These are phyloP conservation scores for Drosophila trapezifrons DNA, from an alignment of 1,140 invertebrate species.

Conservation along the genomic window DNA sequence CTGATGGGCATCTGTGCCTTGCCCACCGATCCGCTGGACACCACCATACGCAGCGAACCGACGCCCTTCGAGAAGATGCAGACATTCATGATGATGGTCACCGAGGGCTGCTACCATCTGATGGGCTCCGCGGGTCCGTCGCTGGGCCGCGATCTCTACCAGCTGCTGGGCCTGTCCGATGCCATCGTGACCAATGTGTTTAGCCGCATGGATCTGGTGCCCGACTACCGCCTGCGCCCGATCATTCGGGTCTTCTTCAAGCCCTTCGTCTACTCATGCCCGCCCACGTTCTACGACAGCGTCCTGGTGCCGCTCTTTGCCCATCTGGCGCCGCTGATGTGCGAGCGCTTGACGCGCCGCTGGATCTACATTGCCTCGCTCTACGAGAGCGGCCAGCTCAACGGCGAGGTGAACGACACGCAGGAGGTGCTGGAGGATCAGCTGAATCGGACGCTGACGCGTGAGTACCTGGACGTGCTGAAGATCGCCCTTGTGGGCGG, in stretches of 20 bases:
- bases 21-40: conserved; percentile 84
- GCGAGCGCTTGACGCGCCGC: conserved; percentile 89
- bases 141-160: conserved; percentile 93
- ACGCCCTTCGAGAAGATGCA: conserved; percentile 92
- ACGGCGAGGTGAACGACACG: conserved; percentile 92
- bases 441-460: conserved; percentile 92
- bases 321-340: conserved; percentile 91
- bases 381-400: conserved; percentile 90
- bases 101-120: conserved; percentile 91
- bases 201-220: conserved; percentile 89
- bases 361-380: conserved; percentile 91
- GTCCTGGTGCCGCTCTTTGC: conserved; percentile 91
- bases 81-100: conserved; percentile 88
- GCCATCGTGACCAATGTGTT: conserved; percentile 88
- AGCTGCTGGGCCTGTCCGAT: conserved; percentile 87
- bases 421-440: conserved; percentile 96
- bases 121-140: conserved; percentile 91
- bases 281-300: conserved; percentile 89
- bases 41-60: conserved; percentile 84
- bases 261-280: conserved; percentile 93
- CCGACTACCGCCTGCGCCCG: conserved; percentile 93
- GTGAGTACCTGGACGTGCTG: conserved; percentile 93
- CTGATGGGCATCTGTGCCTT: conserved; percentile 86
- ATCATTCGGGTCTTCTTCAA: conserved; percentile 93
- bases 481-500: conserved; percentile 87